A percentile compares a stretch with the other conserved stretches of the same genome.
phyloP scores from a whole-genome alignment of 1,140 invertebrate genomes.

The Eumeta japonica region DNA sequence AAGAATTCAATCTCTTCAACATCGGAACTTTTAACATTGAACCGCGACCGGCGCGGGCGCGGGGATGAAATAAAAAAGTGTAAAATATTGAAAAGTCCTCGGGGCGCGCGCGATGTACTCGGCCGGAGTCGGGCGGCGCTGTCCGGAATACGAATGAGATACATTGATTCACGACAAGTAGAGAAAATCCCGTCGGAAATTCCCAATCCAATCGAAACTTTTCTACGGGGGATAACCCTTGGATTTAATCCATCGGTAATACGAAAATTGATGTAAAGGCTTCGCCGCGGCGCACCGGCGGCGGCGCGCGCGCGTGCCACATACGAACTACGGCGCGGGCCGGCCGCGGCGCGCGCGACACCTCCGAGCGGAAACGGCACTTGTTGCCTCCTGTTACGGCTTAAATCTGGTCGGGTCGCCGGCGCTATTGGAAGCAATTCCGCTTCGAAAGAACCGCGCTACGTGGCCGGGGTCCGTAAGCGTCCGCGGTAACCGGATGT shows the following conservation, averaged over 20 bases:
- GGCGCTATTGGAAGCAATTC: constrained; percentile 48
- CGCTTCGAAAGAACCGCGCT: constrained; percentile 47
- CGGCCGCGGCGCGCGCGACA: constrained; percentile 30
- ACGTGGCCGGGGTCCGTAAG: constrained; percentile 37
- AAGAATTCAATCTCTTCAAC: no score
- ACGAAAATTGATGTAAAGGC: constrained; percentile 55
- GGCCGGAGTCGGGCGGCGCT: neutral
- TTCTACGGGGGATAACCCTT: constrained; percentile 38
- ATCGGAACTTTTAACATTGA: no score
- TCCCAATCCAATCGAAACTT: constrained; percentile 42
- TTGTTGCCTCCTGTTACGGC: constrained; percentile 34
- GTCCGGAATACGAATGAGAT: constrained; percentile 50
- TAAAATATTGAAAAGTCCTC: no score
- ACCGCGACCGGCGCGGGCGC: no score
- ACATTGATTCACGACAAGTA: constrained; percentile 41
- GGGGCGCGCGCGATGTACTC: no score
- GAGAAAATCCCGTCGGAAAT: constrained; percentile 9
- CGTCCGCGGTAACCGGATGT: constrained; percentile 6
- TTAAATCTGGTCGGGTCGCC: constrained; percentile 35
- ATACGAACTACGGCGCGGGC: constrained; percentile 36
- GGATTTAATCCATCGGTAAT: constrained; percentile 55
- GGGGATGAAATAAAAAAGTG: no score
- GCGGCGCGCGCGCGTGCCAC: constrained; percentile 22
- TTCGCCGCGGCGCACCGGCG: constrained; percentile 21
- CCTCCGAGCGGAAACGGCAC: constrained; percentile 30